Evolutionary conservation across 1,140 invertebrate species (phyloP), one percentile per base, ranked within the genome.

Genomic region (Diabrotica virgifera): DNA sequence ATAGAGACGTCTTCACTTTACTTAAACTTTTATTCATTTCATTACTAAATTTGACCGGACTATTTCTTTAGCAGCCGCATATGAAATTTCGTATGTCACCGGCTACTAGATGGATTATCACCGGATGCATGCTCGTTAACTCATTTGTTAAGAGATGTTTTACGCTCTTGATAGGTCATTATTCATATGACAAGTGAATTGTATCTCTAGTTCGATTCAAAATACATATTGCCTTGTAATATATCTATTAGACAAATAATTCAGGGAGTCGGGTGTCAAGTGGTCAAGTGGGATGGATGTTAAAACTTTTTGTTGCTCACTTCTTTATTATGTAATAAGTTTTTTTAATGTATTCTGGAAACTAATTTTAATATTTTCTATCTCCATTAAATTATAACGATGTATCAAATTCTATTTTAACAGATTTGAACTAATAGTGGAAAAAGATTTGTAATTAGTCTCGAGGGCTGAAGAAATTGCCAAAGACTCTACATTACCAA

Each of bases 131-230:
- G 40, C 40, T 46, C 40, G 40, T 46, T 46, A 46, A n/a, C 40
- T 46, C 40, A 46, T 46, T 46, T 46, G 40, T 46, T 46, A 46
- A 46, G n/a, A 46, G 40, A 46, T 46, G 40, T 46, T 46, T n/a
- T 46, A 46, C 40, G n/a, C 8, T 46, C n/a, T 46, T 46, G 40
- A 46, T 8, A n/a, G 8, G n/a, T 46, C 40, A 46, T 46, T 46
- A 46, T 46, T 46, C 40, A 46, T 46, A 46, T 46, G 40, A 46
- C 40, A 46, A 46, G 40, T 46, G 40, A 46, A 46, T 46, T 46
- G 8, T 46, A 46, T 46, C 40, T 46, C n/a, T n/a, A n/a, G n/a
- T 46, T 46, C 40, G 40, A 46, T 46, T 46, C 40, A 46, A 46
- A 46, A n/a, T 46, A 46, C 40, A 46, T 46, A 8, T 46, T 5